Conservation (phyloP, 1,140 invertebrate species). For the Hesperophylax magnus region DNA sequence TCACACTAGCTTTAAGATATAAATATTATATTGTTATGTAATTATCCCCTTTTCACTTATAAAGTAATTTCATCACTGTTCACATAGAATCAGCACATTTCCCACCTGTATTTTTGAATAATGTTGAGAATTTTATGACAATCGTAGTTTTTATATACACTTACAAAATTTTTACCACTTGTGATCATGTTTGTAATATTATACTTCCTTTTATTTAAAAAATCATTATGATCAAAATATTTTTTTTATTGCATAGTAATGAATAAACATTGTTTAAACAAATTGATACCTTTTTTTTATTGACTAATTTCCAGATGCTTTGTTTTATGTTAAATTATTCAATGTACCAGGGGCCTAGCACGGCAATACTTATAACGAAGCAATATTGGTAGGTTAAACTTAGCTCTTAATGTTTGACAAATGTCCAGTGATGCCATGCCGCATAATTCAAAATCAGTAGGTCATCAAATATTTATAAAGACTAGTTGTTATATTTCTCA, state of each 20-base stretch:
- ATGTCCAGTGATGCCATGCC: no score
- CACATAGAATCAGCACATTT: slow-evolving; percentile 43
- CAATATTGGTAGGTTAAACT: no score
- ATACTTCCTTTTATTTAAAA: slow-evolving; percentile 49
- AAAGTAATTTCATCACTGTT: slow-evolving; percentile 23
- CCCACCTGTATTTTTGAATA: slow-evolving; percentile 55
- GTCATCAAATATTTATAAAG: no score
- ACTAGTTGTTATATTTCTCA: no score
- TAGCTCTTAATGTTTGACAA: no score
- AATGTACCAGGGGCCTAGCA: neutral
- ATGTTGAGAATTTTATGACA: slow-evolving; percentile 56
- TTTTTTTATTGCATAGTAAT: slow-evolving; percentile 52
- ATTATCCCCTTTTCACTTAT: slow-evolving; percentile 12
- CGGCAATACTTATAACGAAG: no score
- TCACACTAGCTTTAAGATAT: slow-evolving; percentile 35
- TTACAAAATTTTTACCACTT: slow-evolving; percentile 55
- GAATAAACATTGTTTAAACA: slow-evolving; percentile 55
- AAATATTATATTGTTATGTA: slow-evolving; percentile 40
- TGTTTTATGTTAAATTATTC: neutral
- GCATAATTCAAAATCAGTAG: no score
- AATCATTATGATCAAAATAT: slow-evolving; percentile 52
- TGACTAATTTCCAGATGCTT: neutral
- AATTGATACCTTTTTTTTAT: neutral
- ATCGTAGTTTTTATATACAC: slow-evolving; percentile 56
- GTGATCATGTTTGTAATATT: slow-evolving; percentile 56